Conservation (phyloP, 2,888 invertebrate species). For the Nomada hirtipes region DNA sequence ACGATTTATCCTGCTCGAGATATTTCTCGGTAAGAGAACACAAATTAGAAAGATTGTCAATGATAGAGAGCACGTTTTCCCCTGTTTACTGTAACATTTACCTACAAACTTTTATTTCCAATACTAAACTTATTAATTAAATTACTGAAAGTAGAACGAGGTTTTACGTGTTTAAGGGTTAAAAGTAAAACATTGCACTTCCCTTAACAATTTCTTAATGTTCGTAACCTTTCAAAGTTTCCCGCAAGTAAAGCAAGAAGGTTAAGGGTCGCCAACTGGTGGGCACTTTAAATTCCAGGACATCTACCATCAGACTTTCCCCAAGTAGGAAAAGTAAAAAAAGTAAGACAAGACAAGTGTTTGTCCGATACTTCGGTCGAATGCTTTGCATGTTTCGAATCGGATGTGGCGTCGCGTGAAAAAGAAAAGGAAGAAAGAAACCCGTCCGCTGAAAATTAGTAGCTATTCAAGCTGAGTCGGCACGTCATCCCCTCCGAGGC, state of each 20-base stretch:
- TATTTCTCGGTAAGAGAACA: no score
- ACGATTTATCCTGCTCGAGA: no score
- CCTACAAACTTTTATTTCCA: no score
- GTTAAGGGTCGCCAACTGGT: slow-evolving; percentile 5
- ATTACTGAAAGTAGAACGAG: no score
- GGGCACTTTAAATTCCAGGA: neutral
- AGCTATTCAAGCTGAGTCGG: slow-evolving; percentile 58
- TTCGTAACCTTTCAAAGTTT: neutral
- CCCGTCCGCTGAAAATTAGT: slow-evolving; percentile 57
- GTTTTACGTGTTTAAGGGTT: neutral
- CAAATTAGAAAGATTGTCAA: no score
- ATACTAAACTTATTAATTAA: no score
- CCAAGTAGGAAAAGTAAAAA: neutral
- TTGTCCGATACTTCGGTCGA: slow-evolving; percentile 5
- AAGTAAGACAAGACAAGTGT: slow-evolving; percentile 9
- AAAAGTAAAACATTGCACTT: neutral
- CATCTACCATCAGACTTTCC: neutral
- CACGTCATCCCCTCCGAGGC: slow-evolving; percentile 56
- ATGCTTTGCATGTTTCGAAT: slow-evolving; percentile 21
- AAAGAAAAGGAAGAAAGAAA: slow-evolving; percentile 27
- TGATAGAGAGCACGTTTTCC: no score
- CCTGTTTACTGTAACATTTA: no score
- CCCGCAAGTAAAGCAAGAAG: neutral
- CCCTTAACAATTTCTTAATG: no score
- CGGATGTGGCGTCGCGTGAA: neutral